Percentiles rank a stretch among this genome's conserved stretches.
Conservation (phyloP, 2,888 invertebrate genomes). For the Trachelus iudaicus region DNA sequence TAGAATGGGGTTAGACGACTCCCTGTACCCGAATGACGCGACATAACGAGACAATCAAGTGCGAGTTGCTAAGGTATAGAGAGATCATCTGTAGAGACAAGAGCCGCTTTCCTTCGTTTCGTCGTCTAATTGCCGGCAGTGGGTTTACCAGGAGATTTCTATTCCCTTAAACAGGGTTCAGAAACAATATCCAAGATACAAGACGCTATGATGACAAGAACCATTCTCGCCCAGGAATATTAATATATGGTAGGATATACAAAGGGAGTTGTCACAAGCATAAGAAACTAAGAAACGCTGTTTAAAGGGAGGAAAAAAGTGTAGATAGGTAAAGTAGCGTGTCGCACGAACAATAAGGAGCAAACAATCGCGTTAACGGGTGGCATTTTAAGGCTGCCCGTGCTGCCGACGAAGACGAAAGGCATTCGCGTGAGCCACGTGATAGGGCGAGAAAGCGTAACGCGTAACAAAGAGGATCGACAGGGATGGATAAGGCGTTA, state of each 20-base stretch:
- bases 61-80: background rate
- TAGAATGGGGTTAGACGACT: background rate
- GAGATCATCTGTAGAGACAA: background rate
- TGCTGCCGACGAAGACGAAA: background rate
- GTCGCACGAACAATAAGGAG: slow-evolving; percentile 1
- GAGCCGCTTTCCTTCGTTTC: background rate
- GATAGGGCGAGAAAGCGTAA: slow-evolving; percentile 8
- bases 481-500: slow-evolving; percentile 18
- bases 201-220: background rate
- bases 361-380: slow-evolving; percentile 22
- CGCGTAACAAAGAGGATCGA: slow-evolving; percentile 12
- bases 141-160: background rate
- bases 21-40: background rate
- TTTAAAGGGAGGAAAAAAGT: background rate
- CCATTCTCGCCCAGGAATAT: background rate
- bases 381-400: slow-evolving; percentile 14
- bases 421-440: background rate
- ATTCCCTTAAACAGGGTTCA: background rate
- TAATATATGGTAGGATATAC: background rate
- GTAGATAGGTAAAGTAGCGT: background rate
- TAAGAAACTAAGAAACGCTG: background rate
- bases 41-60: background rate
- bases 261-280: background rate
- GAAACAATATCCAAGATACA: background rate
- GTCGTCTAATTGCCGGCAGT: background rate